These are phyloP conservation scores for Cervus canadensis DNA, from an alignment of 2,113 vertebrate species.

Conservation along the genomic window DNA sequence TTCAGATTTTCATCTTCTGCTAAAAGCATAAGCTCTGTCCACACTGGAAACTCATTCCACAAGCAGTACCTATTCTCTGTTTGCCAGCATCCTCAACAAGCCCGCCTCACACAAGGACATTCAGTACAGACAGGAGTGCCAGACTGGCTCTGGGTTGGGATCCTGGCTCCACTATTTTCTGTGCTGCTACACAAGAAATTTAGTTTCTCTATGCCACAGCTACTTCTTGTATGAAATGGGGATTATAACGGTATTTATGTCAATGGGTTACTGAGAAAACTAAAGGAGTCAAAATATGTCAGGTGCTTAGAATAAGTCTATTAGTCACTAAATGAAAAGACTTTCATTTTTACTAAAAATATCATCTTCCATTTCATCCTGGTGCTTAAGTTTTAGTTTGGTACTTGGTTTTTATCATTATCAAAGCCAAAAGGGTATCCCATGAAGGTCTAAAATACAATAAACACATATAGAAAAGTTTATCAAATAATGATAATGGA, in stretches of 20 bases:
- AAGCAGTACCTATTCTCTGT: not conserved
- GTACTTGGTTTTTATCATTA: not conserved
- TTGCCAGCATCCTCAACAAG: not conserved
- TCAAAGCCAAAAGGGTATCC: not conserved
- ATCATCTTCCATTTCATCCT: not conserved
- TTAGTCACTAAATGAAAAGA: not conserved
- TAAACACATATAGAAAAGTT: not conserved
- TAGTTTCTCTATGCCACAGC: not conserved
- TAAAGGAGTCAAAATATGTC: not conserved
- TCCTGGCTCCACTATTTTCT: not conserved
- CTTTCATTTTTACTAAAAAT: not conserved
- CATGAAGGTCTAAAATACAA: not conserved
- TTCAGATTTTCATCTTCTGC: not conserved
- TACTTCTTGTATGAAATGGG: not conserved
- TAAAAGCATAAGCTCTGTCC: not conserved
- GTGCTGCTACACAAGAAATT: not conserved
- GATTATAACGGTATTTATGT: not conserved
- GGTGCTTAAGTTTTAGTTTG: not conserved
- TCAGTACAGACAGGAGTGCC: not conserved
- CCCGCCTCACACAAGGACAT: not conserved
- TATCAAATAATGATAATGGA: not conserved
- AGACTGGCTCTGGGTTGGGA: not conserved
- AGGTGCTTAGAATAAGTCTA: not conserved
- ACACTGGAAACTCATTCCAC: not conserved
- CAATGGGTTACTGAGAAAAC: not conserved